These are phyloP conservation scores for Schizothorax lantsangensis DNA, from an alignment of 2,797 vertebrate genomes.

Conservation along the genomic window DNA sequence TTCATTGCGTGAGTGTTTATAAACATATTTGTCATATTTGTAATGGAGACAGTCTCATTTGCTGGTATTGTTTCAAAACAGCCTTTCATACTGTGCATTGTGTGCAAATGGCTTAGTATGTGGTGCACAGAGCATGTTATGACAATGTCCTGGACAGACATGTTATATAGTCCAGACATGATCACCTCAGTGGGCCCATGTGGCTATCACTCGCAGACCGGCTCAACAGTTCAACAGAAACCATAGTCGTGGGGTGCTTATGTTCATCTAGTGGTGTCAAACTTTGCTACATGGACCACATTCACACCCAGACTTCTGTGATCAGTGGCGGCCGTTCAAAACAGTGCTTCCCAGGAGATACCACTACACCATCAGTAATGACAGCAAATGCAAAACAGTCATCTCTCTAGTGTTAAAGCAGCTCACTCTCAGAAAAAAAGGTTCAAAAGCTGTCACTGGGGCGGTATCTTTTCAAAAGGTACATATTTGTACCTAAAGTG, in stretches of 20 bases:
- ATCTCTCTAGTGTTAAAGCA: neutral
- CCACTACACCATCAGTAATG: neutral
- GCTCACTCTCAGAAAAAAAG: neutral
- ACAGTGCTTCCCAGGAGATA: neutral
- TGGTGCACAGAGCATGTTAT: neutral
- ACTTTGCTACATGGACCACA: neutral
- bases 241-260: neutral
- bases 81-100: neutral
- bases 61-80: neutral
- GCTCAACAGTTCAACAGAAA: neutral
- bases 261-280: conserved; percentile 1
- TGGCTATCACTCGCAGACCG: neutral
- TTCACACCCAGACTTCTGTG: neutral
- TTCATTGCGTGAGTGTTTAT: neutral
- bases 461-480: neutral
- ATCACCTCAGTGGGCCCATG: neutral
- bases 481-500: neutral
- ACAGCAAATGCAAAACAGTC: neutral
- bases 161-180: neutral
- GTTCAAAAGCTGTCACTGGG: neutral
- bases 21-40: neutral
- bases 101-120: neutral
- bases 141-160: neutral
- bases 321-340: neutral
- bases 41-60: neutral